phyloP scores from a whole-genome alignment of 1,140 invertebrate genomes.

The Aricia agestis region DNA sequence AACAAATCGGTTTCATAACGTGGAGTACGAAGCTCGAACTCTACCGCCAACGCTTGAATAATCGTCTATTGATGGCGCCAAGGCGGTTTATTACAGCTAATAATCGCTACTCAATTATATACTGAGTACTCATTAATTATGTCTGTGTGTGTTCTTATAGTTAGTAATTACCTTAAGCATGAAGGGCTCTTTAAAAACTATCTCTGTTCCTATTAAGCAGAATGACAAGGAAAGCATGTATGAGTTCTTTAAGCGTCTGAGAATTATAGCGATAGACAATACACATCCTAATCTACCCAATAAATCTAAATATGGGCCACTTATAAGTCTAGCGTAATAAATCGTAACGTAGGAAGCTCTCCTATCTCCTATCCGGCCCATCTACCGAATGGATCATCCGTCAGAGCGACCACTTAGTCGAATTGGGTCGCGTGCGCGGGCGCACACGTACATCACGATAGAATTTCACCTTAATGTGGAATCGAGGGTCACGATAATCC shows the following conservation, averaged over 20 bases:
- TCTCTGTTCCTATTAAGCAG: neutral
- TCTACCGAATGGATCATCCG: slow-evolving; percentile 41
- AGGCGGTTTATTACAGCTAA: slow-evolving; percentile 10
- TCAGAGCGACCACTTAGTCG: slow-evolving; percentile 46
- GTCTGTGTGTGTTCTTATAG: neutral
- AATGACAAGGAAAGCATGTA: neutral
- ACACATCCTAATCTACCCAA: slow-evolving; percentile 29
- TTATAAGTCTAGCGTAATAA: slow-evolving; percentile 37
- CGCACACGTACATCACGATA: slow-evolving; percentile 33
- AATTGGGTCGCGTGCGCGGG: slow-evolving; percentile 42
- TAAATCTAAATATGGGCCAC: slow-evolving; percentile 38
- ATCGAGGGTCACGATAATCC: slow-evolving; percentile 34
- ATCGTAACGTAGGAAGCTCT: slow-evolving; percentile 35
- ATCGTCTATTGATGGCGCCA: slow-evolving; percentile 5
- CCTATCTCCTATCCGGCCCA: slow-evolving; percentile 37
- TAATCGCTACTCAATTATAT: neutral
- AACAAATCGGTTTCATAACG: no score
- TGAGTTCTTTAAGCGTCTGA: neutral
- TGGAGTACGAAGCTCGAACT: neutral
- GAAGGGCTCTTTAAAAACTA: neutral
- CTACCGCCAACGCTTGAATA: neutral
- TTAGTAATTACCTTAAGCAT: neutral
- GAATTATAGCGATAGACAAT: neutral
- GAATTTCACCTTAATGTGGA: slow-evolving; percentile 48
- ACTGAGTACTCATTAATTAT: neutral